These are phyloP conservation scores for Amorpha juglandis DNA, from an alignment of 2,888 invertebrate genomes.

Conservation along the genomic window DNA sequence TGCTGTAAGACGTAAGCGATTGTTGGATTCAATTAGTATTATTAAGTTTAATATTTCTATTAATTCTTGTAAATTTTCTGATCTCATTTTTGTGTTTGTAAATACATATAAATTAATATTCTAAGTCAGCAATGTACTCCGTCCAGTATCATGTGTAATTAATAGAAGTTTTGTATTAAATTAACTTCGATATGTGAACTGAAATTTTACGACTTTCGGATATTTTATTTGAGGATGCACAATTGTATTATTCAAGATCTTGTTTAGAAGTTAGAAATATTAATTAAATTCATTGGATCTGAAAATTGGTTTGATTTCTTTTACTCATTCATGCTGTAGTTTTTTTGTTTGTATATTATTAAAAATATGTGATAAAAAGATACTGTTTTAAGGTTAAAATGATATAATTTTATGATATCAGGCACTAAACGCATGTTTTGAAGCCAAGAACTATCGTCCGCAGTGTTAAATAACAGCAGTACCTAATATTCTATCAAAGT, in stretches of 20 bases:
- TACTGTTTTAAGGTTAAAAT: too few species aligned
- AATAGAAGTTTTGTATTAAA: background rate
- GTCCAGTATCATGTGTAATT: slow-evolving; percentile 31
- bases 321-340: background rate
- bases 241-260: slow-evolving; percentile 44
- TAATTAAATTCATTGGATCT: slow-evolving; percentile 47
- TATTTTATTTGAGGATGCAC: background rate
- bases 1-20: background rate
- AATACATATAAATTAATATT: slow-evolving; percentile 53
- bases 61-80: slow-evolving; percentile 74
- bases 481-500: too few species aligned
- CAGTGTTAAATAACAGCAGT: too few species aligned
- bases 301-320: slow-evolving; percentile 20
- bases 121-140: slow-evolving; percentile 38
- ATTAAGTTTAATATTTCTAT: slow-evolving; percentile 52
- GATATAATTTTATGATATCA: too few species aligned
- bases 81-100: slow-evolving; percentile 75
- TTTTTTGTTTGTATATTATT: background rate
- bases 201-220: slow-evolving; percentile 13
- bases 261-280: slow-evolving; percentile 44
- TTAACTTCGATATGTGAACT: background rate
- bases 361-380: too few species aligned
- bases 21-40: slow-evolving; percentile 52
- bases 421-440: too few species aligned
- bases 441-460: too few species aligned